phyloP scores from a whole-genome alignment of 2,113 vertebrate species.

The Coracopsis vasa region DNA sequence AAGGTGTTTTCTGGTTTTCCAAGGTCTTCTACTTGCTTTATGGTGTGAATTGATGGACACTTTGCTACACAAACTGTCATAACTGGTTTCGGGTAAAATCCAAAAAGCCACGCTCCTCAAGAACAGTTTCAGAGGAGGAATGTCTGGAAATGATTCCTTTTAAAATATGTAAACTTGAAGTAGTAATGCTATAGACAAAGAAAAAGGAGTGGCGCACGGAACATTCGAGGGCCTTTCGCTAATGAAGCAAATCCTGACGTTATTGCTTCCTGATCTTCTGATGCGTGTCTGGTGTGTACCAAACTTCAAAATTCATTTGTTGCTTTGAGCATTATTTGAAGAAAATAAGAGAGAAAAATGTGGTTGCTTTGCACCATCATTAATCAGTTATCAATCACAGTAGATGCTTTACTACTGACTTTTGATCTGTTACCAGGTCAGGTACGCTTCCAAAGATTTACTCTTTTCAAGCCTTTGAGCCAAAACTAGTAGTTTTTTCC shows the following conservation, averaged over 20 bases:
- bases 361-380: not conserved
- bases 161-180: not conserved
- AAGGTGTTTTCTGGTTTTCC: not conserved
- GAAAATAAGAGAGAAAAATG: not conserved
- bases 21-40: not conserved
- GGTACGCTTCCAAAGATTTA: not conserved
- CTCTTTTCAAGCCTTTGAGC: not conserved
- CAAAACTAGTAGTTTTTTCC: constrained; percentile 40
- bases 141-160: constrained; percentile 45
- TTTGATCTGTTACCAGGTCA: not conserved
- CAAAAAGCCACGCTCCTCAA: not conserved
- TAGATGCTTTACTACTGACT: not conserved
- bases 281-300: constrained; percentile 8
- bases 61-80: not conserved
- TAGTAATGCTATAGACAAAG: not conserved
- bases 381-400: not conserved
- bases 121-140: not conserved
- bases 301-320: not conserved
- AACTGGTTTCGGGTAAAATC: not conserved
- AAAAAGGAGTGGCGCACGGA: not conserved
- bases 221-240: not conserved
- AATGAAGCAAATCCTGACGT: constrained; percentile 27
- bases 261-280: constrained; percentile 13
- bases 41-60: not conserved
- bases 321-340: not conserved